phyloP scores from a whole-genome alignment of 30 jellyfish, hydroid and myxozoan species.

The Turritopsis rubra region DNA sequence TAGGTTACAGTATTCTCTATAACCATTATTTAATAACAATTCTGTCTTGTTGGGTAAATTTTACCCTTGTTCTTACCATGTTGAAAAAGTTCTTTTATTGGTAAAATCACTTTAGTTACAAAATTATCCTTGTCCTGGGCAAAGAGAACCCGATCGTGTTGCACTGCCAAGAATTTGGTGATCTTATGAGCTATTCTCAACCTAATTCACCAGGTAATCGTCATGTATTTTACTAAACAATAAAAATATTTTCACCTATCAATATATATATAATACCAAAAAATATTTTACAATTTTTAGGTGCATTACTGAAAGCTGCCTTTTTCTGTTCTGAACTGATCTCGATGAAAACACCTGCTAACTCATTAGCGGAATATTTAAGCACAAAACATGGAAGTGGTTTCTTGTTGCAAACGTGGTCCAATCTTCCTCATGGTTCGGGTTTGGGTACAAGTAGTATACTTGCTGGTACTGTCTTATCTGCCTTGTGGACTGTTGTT shows the following conservation, averaged over 20 bases:
- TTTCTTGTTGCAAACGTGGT: conserved; percentile 85
- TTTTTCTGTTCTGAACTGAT: conserved; percentile 80
- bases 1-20: too few relatives aligned
- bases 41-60: too few relatives aligned
- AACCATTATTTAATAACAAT: too few relatives aligned
- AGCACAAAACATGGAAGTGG: conserved; percentile 60
- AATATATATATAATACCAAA: too few relatives aligned
- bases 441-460: conserved; percentile 98
- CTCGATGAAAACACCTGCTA: conserved; percentile 23
- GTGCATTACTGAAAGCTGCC: conserved; percentile 90
- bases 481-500: conserved; percentile 88
- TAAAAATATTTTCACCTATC: too few relatives aligned
- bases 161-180: conserved; percentile 69
- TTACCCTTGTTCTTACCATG: too few relatives aligned
- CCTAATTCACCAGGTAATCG: conserved; percentile 82
- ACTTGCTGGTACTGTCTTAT: conserved; percentile 75
- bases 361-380: conserved; percentile 47
- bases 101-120: conserved; percentile 54
- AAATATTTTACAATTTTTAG: too few relatives aligned
- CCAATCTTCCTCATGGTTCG: conserved; percentile 97
- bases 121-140: conserved; percentile 63
- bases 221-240: background rate
- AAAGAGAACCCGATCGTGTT: conserved; percentile 39
- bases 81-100: background rate
- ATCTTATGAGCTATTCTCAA: conserved; percentile 60